These are phyloP conservation scores for Nephrocerus scutellatus DNA, from an alignment of 2,888 invertebrate species.

Conservation along the genomic window DNA sequence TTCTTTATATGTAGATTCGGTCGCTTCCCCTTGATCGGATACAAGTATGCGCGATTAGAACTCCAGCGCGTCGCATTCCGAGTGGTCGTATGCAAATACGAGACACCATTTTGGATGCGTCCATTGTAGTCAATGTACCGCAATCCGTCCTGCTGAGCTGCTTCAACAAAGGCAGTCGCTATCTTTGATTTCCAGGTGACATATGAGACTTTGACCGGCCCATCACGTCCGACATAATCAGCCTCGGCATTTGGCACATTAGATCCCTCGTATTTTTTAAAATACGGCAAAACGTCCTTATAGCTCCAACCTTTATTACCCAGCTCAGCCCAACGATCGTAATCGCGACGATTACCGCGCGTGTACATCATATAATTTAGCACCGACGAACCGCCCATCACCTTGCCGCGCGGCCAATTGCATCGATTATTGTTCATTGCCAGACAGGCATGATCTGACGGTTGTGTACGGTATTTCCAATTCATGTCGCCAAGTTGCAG, in stretches of 20 bases:
- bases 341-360: slow-evolving; percentile 63
- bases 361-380: slow-evolving; percentile 78
- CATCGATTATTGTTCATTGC: slow-evolving; percentile 69
- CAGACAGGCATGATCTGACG: slow-evolving; percentile 63
- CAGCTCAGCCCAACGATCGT: slow-evolving; percentile 65
- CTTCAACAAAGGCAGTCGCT: slow-evolving; percentile 57
- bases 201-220: slow-evolving; percentile 54
- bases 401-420: slow-evolving; percentile 74
- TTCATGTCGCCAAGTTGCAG: slow-evolving; percentile 64
- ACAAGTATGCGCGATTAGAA: slow-evolving; percentile 56
- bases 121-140: slow-evolving; percentile 63
- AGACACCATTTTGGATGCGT: slow-evolving; percentile 55
- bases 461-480: slow-evolving; percentile 75
- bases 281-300: slow-evolving; percentile 65
- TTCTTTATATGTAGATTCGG: slow-evolving; percentile 55
- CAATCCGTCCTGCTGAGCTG: slow-evolving; percentile 57
- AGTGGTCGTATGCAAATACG: slow-evolving; percentile 56
- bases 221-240: slow-evolving; percentile 51
- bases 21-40: slow-evolving; percentile 49
- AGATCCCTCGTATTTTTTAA: slow-evolving; percentile 69
- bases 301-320: slow-evolving; percentile 71
- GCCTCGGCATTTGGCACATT: slow-evolving; percentile 51
- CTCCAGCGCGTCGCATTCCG: slow-evolving; percentile 54
- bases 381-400: slow-evolving; percentile 73
- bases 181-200: slow-evolving; percentile 55